Conservation (phyloP, 2,797 vertebrate genomes). For the Allobates femoralis region DNA sequence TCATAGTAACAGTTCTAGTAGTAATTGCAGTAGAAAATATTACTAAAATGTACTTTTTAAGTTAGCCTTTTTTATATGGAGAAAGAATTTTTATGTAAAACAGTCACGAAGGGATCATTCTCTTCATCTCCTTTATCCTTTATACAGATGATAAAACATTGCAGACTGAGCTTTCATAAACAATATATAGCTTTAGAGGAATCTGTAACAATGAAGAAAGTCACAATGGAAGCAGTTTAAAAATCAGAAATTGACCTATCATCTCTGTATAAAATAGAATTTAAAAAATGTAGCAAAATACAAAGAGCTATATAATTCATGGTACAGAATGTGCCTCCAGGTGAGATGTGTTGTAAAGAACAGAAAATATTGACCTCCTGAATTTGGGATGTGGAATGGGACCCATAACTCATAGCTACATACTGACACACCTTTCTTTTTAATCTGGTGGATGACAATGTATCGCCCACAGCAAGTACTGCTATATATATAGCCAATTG, state of each 20-base stretch:
- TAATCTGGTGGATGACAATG: background rate
- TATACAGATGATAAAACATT: conserved; percentile 11
- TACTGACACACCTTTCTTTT: background rate
- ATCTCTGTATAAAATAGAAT: background rate
- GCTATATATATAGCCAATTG: background rate
- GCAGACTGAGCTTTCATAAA: background rate
- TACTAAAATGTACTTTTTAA: background rate
- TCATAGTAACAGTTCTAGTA: background rate
- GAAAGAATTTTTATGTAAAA: background rate
- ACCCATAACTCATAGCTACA: background rate
- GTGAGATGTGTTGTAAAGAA: background rate
- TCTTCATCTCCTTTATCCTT: background rate
- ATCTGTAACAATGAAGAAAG: background rate
- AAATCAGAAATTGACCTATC: background rate
- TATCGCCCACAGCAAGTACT: background rate
- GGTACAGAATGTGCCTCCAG: conserved; percentile 1
- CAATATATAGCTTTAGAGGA: conserved; percentile 3
- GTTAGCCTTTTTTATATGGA: background rate
- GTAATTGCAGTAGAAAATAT: background rate
- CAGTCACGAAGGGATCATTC: background rate
- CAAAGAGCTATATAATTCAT: background rate
- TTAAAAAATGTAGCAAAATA: background rate
- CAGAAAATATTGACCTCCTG: background rate
- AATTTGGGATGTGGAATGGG: background rate
- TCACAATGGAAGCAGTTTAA: background rate